phyloP scores from a whole-genome alignment of 30 jellyfish, hydroid and myxozoan species.

The Hydra vulgaris region DNA sequence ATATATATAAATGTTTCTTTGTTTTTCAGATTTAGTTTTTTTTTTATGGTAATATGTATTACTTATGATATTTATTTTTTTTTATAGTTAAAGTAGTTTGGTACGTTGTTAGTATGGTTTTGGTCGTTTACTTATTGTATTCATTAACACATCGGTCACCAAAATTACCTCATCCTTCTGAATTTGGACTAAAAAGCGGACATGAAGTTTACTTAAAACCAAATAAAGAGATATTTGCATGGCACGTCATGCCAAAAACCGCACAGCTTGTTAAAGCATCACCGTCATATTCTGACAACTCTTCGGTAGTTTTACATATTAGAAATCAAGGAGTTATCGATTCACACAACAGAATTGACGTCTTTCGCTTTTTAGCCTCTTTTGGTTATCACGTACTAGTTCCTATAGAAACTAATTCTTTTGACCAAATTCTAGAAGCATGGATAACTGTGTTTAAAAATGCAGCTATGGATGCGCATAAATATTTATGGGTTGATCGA shows the following conservation, averaged over 20 bases:
- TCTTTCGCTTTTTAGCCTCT: constrained; percentile 44
- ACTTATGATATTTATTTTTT: neutral
- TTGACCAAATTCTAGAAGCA: neutral
- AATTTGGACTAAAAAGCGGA: constrained; percentile 10
- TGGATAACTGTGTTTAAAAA: constrained; percentile 15
- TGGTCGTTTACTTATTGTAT: neutral
- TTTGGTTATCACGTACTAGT: constrained; percentile 50
- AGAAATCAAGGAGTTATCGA: constrained; percentile 14
- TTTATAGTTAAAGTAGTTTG: neutral
- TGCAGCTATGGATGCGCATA: neutral
- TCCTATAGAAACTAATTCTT: constrained; percentile 35
- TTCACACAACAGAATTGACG: constrained; percentile 23
- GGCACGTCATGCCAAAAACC: constrained; percentile 21
- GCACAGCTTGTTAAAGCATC: neutral
- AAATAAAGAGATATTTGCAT: neutral
- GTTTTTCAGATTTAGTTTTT: neutral
- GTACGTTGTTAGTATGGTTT: neutral
- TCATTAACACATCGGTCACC: neutral
- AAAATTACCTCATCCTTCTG: constrained; percentile 2
- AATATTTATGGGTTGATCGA: constrained; percentile 13
- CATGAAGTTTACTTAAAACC: neutral
- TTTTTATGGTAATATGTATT: neutral
- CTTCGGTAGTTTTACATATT: constrained; percentile 13
- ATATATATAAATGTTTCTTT: too few species aligned
- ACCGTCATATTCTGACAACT: neutral